Evolutionary conservation across 2,888 invertebrate species (phyloP).

Genomic region (Polydesmus complanatus): DNA sequence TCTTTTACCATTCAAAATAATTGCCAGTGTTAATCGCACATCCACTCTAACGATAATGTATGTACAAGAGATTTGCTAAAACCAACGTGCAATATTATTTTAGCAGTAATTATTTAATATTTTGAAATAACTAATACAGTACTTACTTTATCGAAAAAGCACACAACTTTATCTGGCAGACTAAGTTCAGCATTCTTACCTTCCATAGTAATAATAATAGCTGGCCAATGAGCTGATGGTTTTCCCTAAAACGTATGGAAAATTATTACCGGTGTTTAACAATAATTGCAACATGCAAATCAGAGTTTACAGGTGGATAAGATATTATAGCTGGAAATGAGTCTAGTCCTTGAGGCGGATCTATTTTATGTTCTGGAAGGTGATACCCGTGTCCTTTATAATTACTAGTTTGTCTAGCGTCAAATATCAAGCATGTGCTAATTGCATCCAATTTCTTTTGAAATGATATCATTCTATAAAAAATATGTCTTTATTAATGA

Average conservation of each 20-base stretch:
- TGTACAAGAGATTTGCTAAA: background rate
- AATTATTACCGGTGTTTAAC: background rate
- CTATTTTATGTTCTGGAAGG: background rate
- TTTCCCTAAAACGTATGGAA: background rate
- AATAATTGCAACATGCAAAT: background rate
- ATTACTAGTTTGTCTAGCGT: background rate
- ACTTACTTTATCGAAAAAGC: background rate
- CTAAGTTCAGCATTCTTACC: background rate
- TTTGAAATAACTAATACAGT: no score
- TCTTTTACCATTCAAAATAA: background rate
- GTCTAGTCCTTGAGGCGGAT: background rate
- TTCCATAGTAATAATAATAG: background rate
- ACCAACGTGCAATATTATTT: no score
- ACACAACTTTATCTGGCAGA: background rate
- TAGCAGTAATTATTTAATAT: no score
- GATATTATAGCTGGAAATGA: background rate
- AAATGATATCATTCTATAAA: background rate
- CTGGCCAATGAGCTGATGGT: background rate
- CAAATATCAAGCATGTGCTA: background rate
- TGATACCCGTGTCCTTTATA: background rate
- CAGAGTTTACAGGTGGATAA: background rate
- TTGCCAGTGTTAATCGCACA: background rate
- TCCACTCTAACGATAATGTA: background rate
- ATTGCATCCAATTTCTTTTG: background rate
- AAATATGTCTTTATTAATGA: background rate